Evolutionary conservation across 1,140 invertebrate genomes (phyloP).

Genomic region (Hesperophylax magnus): DNA sequence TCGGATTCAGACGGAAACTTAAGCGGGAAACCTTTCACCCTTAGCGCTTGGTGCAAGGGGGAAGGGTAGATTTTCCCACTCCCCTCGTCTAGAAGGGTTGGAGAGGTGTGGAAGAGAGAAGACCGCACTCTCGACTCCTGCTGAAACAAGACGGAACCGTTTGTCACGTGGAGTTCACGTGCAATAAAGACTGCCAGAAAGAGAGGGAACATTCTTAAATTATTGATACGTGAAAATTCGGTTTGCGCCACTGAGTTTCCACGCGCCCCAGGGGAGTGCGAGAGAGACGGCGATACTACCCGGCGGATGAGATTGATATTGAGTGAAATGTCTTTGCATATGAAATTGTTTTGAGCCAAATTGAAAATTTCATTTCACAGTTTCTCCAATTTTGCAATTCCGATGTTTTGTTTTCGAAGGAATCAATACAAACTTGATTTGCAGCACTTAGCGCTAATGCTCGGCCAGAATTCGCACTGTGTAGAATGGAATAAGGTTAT

Average conservation of each 20-base stretch:
- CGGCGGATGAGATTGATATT: constrained; percentile 34
- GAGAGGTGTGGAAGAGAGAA: not conserved
- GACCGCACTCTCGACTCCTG: not conserved
- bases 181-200: constrained; percentile 36
- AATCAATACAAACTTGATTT: no score
- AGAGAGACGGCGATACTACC: constrained; percentile 22
- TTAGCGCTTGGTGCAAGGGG: not conserved
- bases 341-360: constrained; percentile 40
- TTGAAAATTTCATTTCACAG: constrained; percentile 31
- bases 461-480: no score
- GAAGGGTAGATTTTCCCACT: constrained; percentile 6
- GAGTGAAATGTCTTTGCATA: constrained; percentile 35
- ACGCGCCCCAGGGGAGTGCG: constrained; percentile 23
- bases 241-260: constrained; percentile 35
- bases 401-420: not conserved
- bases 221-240: constrained; percentile 40
- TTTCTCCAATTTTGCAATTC: constrained; percentile 24
- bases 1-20: constrained; percentile 2
- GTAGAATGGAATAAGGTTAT: no score
- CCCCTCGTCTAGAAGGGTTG: not conserved
- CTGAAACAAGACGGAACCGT: not conserved
- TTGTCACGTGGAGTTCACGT: constrained; percentile 33
- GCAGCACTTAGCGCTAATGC: no score
- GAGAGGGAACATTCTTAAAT: constrained; percentile 29
- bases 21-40: constrained; percentile 40